Evolutionary conservation across 2,888 invertebrate genomes (phyloP).

Genomic region (Dryadula phaetusa): DNA sequence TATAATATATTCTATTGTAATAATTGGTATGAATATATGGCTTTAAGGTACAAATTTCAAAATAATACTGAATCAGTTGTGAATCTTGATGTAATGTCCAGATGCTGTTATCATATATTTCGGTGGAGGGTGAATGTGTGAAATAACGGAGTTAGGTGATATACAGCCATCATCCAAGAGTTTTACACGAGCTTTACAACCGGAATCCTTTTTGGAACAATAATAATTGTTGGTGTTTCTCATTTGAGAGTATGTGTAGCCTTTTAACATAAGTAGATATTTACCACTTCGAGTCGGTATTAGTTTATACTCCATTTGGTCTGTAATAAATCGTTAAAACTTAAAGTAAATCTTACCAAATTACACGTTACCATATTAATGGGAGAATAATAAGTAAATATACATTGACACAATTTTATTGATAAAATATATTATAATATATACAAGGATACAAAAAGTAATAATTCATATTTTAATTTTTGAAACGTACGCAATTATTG

Average conservation of each 20-base stretch:
- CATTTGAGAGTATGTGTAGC: slow-evolving; percentile 54
- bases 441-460: background rate
- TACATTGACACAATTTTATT: background rate
- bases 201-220: slow-evolving; percentile 48
- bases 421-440: background rate
- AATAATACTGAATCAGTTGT: slow-evolving; percentile 25
- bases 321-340: slow-evolving; percentile 38
- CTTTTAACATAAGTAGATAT: slow-evolving; percentile 52
- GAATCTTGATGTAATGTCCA: slow-evolving; percentile 43
- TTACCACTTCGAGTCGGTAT: slow-evolving; percentile 51
- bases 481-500: background rate
- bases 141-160: slow-evolving; percentile 26
- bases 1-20: background rate
- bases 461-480: too few species aligned
- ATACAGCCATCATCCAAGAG: slow-evolving; percentile 41
- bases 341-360: background rate
- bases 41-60: background rate
- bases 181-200: slow-evolving; percentile 53
- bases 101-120: slow-evolving; percentile 41
- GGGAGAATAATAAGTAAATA: background rate
- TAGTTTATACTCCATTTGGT: slow-evolving; percentile 37
- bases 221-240: slow-evolving; percentile 46
- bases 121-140: slow-evolving; percentile 45
- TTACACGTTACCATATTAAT: background rate
- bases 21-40: background rate